phyloP scores from a whole-genome alignment of 2,888 invertebrate species.

The Heliconius ethilla region DNA sequence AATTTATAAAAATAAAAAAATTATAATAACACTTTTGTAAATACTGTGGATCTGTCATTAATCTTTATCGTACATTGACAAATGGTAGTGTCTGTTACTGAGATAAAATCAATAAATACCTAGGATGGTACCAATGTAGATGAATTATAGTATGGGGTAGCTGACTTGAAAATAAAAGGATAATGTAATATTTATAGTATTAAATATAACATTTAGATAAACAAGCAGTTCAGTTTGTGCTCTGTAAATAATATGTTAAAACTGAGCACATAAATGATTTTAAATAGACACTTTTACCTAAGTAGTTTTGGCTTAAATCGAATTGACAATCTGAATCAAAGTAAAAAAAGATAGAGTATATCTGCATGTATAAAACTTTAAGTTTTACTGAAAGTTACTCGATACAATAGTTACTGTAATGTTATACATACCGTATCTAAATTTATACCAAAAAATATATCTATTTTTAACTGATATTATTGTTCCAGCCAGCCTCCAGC shows the following conservation, averaged over 20 bases:
- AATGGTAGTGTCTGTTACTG: slow-evolving; percentile 3
- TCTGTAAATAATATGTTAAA: too few relatives aligned
- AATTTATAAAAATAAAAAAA: too few relatives aligned
- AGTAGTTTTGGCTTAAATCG: too few relatives aligned
- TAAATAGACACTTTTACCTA: too few relatives aligned
- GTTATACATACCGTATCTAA: not conserved
- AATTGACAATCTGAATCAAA: slow-evolving; percentile 23
- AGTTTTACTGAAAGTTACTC: slow-evolving; percentile 19
- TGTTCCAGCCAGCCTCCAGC: too few relatives aligned
- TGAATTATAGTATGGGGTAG: not conserved
- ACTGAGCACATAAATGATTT: too few relatives aligned
- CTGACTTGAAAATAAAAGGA: not conserved
- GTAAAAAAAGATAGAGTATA: not conserved
- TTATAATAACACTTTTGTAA: not conserved
- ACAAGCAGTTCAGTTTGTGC: too few relatives aligned
- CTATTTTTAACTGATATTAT: too few relatives aligned
- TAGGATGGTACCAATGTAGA: not conserved
- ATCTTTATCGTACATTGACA: slow-evolving; percentile 24
- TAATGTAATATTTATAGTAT: not conserved
- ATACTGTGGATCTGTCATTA: slow-evolving; percentile 7
- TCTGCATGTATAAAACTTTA: slow-evolving; percentile 33
- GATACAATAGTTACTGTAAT: not conserved
- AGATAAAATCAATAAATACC: slow-evolving; percentile 19
- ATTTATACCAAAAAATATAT: not conserved
- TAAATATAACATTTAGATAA: too few relatives aligned